Conservation (phyloP, 2,888 invertebrate genomes). For the Pristionchus mayeri region DNA sequence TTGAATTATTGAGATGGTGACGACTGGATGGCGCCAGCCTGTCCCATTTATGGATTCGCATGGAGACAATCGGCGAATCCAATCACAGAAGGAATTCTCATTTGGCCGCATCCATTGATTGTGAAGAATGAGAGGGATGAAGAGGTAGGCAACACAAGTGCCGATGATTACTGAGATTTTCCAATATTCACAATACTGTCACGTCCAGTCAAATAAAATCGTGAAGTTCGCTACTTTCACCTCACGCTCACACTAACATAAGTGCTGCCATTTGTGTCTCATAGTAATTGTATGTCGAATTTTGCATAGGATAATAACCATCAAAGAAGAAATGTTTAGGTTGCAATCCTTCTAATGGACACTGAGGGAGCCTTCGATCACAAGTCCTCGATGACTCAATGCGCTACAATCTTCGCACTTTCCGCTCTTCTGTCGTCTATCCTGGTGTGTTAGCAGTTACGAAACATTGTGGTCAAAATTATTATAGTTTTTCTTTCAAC, state of each 20-base stretch:
- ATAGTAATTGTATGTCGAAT: no score
- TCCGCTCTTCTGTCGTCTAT: background rate
- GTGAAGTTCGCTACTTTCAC: no score
- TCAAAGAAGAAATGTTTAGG: background rate
- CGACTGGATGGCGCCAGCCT: background rate
- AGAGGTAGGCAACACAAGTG: no score
- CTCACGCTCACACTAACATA: no score
- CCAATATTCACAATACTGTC: no score
- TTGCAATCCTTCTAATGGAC: background rate
- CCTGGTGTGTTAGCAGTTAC: background rate
- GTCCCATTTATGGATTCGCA: background rate
- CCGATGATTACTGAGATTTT: no score
- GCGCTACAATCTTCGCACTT: background rate
- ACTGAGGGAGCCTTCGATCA: conserved; percentile 30
- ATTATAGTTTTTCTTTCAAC: background rate
- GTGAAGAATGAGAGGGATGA: background rate
- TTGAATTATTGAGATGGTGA: background rate
- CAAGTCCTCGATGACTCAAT: background rate
- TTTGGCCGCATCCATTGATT: conserved; percentile 10
- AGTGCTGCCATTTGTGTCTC: no score
- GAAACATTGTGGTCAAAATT: no score
- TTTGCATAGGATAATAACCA: no score
- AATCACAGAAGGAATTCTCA: conserved; percentile 15
- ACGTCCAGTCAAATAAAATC: no score
- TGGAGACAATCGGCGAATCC: background rate